Conservation (phyloP, 2,888 invertebrate genomes). For the Lepidochrysops patricia region DNA sequence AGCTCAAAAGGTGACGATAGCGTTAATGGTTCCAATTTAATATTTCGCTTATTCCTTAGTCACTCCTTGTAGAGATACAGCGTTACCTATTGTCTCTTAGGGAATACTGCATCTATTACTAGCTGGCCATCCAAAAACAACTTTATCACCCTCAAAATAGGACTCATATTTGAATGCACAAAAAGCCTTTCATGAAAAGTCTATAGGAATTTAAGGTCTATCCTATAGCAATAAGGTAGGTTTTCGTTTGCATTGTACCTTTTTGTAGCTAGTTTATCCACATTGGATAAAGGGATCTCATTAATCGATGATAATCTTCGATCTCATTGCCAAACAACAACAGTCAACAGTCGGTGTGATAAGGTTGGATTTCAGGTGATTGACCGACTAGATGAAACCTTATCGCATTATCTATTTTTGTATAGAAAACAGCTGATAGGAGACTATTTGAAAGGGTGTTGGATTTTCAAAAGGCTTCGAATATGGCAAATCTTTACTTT, state of each 20-base stretch:
- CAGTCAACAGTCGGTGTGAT: neutral
- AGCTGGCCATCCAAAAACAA: neutral
- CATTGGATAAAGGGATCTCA: neutral
- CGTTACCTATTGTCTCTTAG: constrained; percentile 64
- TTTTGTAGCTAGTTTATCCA: neutral
- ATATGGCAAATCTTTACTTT: too few relatives aligned
- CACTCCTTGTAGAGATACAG: constrained; percentile 64
- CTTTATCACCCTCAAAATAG: neutral
- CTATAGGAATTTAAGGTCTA: neutral
- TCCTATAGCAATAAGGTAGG: neutral
- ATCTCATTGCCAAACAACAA: neutral
- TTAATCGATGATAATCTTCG: neutral
- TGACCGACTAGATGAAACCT: neutral
- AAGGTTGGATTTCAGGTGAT: neutral
- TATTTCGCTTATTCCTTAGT: constrained; percentile 62
- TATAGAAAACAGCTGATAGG: neutral
- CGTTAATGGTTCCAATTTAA: constrained; percentile 41
- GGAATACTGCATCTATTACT: constrained; percentile 31
- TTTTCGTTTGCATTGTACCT: neutral
- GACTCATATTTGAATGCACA: neutral
- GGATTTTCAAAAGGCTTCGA: too few relatives aligned
- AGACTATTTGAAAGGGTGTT: too few relatives aligned
- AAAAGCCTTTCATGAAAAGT: neutral
- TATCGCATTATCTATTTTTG: neutral
- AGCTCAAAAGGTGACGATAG: constrained; percentile 5